These are phyloP conservation scores for Aphelocoma californica DNA, from an alignment of 2,797 vertebrate genomes.

Conservation along the genomic window DNA sequence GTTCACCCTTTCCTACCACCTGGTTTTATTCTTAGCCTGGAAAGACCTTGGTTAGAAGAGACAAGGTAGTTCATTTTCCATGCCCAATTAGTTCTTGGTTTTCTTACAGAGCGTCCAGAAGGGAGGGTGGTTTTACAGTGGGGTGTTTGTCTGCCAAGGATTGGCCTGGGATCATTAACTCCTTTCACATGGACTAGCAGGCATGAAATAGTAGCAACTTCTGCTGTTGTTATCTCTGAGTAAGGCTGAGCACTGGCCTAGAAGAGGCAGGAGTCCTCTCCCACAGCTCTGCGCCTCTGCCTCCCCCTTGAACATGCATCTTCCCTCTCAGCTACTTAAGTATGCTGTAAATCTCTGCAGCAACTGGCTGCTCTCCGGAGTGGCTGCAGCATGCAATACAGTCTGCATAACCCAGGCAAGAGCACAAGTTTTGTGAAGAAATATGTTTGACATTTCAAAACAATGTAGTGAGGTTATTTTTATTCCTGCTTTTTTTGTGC, in stretches of 20 bases:
- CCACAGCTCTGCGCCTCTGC: accelerated
- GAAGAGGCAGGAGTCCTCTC: not conserved
- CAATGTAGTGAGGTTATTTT: not conserved
- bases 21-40: not conserved
- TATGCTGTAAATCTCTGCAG: not conserved
- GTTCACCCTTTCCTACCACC: not conserved
- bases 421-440: not conserved
- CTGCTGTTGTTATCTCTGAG: not conserved
- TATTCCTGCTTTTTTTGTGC: not conserved
- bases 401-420: not conserved
- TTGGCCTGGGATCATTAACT: not conserved
- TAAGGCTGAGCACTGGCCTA: not conserved
- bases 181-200: not conserved
- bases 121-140: not conserved
- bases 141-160: not conserved
- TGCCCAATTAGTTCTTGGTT: not conserved
- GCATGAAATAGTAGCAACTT: not conserved
- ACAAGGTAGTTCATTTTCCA: not conserved
- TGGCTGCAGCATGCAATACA: not conserved
- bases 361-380: not conserved
- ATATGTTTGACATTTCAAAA: not conserved
- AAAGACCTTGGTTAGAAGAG: not conserved
- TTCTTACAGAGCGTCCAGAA: not conserved
- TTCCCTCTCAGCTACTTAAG: not conserved
- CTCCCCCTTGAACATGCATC: not conserved